These are phyloP conservation scores for Himalopsyche tibetana DNA, from an alignment of 2,888 invertebrate species.

Conservation along the genomic window DNA sequence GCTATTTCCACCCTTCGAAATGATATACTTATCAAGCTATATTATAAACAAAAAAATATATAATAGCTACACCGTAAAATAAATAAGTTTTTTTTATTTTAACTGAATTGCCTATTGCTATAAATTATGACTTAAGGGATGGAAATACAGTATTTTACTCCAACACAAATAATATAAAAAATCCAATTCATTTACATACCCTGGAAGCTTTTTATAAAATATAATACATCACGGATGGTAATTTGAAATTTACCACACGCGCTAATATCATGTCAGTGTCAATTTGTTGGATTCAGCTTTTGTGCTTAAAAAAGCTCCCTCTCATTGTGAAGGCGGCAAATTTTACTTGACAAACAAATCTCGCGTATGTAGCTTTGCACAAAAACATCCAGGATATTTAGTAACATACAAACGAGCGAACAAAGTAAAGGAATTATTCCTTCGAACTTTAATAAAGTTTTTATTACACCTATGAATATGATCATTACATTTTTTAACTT, in stretches of 20 bases:
- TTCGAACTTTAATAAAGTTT: too few species aligned
- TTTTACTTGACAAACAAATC: slow-evolving; percentile 60
- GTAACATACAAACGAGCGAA: background rate
- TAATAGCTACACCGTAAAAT: too few species aligned
- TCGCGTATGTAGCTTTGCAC: background rate
- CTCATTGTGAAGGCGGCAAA: slow-evolving; percentile 63
- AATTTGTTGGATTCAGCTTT: slow-evolving; percentile 54
- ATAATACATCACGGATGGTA: slow-evolving; percentile 31
- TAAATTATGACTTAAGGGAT: too few species aligned
- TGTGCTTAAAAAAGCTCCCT: slow-evolving; percentile 55
- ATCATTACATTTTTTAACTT: too few species aligned
- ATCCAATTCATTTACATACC: background rate
- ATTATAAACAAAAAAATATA: too few species aligned
- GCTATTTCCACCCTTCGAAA: too few species aligned
- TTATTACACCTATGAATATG: too few species aligned
- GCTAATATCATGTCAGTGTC: slow-evolving; percentile 49
- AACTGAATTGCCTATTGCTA: too few species aligned
- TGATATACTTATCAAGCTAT: too few species aligned
- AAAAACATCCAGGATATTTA: background rate
- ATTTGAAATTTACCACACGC: slow-evolving; percentile 26
- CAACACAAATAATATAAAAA: background rate
- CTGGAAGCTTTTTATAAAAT: background rate
- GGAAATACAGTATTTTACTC: too few species aligned
- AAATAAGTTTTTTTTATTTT: too few species aligned
- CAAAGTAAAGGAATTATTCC: too few species aligned